Evolutionary conservation across 2,113 vertebrate species (phyloP).

Genomic region (Lasiurus borealis): DNA sequence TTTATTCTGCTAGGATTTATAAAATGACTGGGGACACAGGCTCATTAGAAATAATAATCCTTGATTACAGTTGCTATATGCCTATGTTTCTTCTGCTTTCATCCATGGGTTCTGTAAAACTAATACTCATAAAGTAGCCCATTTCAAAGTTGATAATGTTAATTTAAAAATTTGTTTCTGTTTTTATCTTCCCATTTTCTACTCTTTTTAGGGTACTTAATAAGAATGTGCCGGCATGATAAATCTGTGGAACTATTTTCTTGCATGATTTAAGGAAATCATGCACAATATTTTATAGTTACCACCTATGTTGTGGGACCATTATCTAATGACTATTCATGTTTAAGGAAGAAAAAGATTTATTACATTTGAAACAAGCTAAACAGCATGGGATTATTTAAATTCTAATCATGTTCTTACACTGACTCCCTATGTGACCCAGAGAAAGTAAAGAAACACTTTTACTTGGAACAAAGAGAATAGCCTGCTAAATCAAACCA

Average conservation of each 20-base stretch:
- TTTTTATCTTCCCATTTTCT: neutral
- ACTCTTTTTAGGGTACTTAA: neutral
- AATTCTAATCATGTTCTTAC: neutral
- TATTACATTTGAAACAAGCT: neutral
- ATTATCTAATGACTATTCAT: neutral
- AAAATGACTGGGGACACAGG: neutral
- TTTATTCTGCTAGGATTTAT: neutral
- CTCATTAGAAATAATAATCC: slow-evolving; percentile 1
- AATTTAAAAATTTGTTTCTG: neutral
- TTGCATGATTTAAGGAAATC: neutral
- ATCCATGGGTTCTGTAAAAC: neutral
- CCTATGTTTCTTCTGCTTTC: neutral
- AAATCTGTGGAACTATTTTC: neutral
- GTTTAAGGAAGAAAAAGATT: neutral
- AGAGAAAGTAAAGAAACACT: slow-evolving; percentile 12
- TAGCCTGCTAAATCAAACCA: neutral
- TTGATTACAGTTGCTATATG: neutral
- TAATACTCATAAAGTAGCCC: too few relatives aligned
- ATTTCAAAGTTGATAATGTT: neutral
- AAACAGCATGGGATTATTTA: neutral
- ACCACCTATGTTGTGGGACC: neutral
- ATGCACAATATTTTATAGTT: neutral
- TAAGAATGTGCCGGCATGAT: neutral
- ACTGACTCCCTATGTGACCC: neutral
- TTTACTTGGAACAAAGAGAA: neutral